A percentile compares a stretch with the other conserved stretches of the same genome.
phyloP scores from a whole-genome alignment of 2,888 invertebrate species.

The Epinotia brunnichana region DNA sequence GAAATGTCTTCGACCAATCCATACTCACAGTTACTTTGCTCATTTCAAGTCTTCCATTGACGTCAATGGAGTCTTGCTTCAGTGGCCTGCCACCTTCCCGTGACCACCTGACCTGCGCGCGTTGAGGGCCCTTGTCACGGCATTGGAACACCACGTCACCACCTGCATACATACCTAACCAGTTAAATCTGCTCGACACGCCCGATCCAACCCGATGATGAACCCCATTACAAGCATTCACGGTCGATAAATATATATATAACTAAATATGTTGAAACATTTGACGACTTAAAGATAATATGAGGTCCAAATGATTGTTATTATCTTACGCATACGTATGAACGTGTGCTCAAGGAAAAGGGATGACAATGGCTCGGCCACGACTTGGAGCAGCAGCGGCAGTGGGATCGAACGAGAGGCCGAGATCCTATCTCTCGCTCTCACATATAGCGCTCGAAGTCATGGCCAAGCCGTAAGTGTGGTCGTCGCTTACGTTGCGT shows the following conservation, averaged over 20 bases:
- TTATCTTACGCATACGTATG: too few relatives aligned
- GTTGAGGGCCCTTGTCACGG: slow-evolving; percentile 92
- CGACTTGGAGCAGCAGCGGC: too few relatives aligned
- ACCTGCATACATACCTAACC: slow-evolving; percentile 80
- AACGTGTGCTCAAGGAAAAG: too few relatives aligned
- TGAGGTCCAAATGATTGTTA: too few relatives aligned
- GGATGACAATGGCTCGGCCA: too few relatives aligned
- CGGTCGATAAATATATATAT: slow-evolving; percentile 4
- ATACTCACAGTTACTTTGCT: slow-evolving; percentile 87
- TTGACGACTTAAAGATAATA: not conserved
- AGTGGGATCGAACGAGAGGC: too few relatives aligned
- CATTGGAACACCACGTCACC: slow-evolving; percentile 97
- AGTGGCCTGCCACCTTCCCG: slow-evolving; percentile 88
- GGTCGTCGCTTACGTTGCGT: too few relatives aligned
- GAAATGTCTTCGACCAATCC: too few relatives aligned
- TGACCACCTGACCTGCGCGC: slow-evolving; percentile 90
- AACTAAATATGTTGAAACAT: not conserved
- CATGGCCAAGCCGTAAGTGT: too few relatives aligned
- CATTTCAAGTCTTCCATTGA: slow-evolving; percentile 93
- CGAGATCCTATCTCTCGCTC: too few relatives aligned
- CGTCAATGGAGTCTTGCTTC: slow-evolving; percentile 89
- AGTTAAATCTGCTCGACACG: slow-evolving; percentile 13
- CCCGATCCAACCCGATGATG: slow-evolving; percentile 15
- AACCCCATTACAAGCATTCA: slow-evolving; percentile 17
- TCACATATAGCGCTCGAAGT: too few relatives aligned